Evolutionary conservation across 1,140 invertebrate genomes (phyloP).

Genomic region (Lucilia sericata): DNA sequence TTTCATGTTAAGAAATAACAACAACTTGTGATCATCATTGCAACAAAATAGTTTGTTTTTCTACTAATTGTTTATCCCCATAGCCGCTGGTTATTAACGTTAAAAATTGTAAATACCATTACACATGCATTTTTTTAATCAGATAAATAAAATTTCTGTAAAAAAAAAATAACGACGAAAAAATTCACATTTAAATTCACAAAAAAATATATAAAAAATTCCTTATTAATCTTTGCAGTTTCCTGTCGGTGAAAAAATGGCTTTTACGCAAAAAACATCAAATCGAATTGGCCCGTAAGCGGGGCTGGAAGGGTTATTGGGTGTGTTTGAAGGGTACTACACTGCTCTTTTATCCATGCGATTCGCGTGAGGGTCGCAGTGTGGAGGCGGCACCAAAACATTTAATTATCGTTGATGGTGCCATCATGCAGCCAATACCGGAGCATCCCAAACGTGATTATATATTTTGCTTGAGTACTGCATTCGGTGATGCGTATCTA

Average conservation of each 20-base stretch:
- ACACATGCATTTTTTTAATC: too few relatives aligned
- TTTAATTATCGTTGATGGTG: conserved; percentile 96
- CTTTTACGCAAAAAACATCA: conserved; percentile 95
- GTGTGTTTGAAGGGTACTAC: conserved; percentile 97
- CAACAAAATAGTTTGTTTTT: too few relatives aligned
- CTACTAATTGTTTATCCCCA: too few relatives aligned
- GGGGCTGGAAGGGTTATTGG: conserved; percentile 99
- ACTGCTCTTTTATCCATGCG: conserved; percentile 95
- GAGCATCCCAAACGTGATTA: conserved; percentile 98
- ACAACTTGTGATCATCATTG: too few relatives aligned
- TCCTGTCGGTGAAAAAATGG: conserved; percentile 99
- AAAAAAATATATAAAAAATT: neutral
- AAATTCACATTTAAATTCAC: neutral
- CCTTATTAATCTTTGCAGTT: conserved; percentile 73
- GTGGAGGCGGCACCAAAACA: conserved; percentile 94
- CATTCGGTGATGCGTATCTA: conserved; percentile 97
- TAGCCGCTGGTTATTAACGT: too few relatives aligned
- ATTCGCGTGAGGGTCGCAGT: conserved; percentile 89
- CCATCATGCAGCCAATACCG: conserved; percentile 97
- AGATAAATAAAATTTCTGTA: too few relatives aligned
- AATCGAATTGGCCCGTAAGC: conserved; percentile 93
- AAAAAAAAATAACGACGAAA: too few relatives aligned
- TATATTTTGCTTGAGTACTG: conserved; percentile 97
- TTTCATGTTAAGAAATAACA: too few relatives aligned
- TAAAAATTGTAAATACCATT: too few relatives aligned